Conservation (phyloP, 2,888 invertebrate genomes). For the Xestia c-nigrum region DNA sequence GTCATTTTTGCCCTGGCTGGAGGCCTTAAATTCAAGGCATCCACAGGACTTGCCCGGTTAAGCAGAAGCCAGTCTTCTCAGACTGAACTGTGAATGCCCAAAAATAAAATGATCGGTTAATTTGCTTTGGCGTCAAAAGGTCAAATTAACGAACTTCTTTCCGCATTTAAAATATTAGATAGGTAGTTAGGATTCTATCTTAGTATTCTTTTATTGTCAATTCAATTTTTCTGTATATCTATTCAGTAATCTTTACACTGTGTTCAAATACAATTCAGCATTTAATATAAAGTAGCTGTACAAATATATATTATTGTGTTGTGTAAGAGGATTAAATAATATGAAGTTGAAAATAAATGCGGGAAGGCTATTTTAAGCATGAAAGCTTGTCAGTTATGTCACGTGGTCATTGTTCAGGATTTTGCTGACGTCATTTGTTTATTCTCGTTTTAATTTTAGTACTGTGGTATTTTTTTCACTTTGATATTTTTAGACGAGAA, state of each 20-base stretch:
- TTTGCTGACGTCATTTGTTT: slow-evolving; percentile 5
- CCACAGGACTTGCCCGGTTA: no score
- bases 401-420: background rate
- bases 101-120: no score
- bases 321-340: slow-evolving; percentile 2
- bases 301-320: background rate
- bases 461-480: background rate
- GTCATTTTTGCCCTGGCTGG: no score
- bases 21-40: no score
- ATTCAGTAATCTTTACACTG: background rate
- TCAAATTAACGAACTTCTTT: no score
- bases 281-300: background rate
- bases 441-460: background rate
- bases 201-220: slow-evolving; percentile 1
- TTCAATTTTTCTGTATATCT: background rate
- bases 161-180: no score
- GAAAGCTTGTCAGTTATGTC: background rate
- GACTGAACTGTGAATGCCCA: no score
- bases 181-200: no score
- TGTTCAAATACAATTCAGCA: background rate
- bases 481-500: background rate
- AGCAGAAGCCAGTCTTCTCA: no score
- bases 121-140: no score
- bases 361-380: background rate
- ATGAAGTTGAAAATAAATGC: background rate